phyloP scores from a whole-genome alignment of 92 coral and sea anemone genomes.

The Epizoanthus illoricatus region DNA sequence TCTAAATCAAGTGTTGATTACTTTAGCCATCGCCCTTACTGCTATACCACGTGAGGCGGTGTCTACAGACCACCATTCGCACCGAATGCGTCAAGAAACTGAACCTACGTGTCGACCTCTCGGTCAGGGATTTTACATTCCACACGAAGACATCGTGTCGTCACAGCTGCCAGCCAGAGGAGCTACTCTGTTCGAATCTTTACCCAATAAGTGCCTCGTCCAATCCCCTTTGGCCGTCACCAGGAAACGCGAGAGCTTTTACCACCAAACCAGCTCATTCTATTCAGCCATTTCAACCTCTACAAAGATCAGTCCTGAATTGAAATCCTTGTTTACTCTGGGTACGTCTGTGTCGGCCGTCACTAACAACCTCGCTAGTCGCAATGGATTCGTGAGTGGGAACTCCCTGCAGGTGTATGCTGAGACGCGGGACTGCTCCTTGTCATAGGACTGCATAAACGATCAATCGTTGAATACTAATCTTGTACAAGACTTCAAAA shows the following conservation, averaged over 20 bases:
- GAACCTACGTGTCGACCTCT: conserved; percentile 6
- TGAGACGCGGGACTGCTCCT: no score
- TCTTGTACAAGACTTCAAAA: conserved; percentile 45
- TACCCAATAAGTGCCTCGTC: conserved; percentile 22
- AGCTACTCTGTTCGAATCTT: background rate
- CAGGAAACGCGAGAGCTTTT: conserved; percentile 9
- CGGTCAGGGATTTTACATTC: conserved; percentile 43
- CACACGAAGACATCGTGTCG: no score
- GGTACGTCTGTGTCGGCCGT: no score
- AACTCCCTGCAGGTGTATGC: conserved; percentile 19
- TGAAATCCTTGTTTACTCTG: conserved; percentile 26
- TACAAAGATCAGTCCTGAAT: conserved; percentile 34
- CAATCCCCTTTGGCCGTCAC: conserved; percentile 9
- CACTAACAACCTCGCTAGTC: conserved; percentile 39
- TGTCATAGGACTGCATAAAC: background rate
- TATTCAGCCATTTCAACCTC: conserved; percentile 42
- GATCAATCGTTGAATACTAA: background rate
- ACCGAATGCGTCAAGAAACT: no score
- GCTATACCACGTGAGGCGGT: no score
- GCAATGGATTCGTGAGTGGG: conserved; percentile 41
- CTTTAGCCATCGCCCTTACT: no score
- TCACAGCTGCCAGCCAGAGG: conserved; percentile 24
- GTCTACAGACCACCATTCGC: no score
- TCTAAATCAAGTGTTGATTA: no score
- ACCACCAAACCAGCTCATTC: no score